phyloP scores from a whole-genome alignment of 2,888 invertebrate species.

The Agrilus biguttatus region DNA sequence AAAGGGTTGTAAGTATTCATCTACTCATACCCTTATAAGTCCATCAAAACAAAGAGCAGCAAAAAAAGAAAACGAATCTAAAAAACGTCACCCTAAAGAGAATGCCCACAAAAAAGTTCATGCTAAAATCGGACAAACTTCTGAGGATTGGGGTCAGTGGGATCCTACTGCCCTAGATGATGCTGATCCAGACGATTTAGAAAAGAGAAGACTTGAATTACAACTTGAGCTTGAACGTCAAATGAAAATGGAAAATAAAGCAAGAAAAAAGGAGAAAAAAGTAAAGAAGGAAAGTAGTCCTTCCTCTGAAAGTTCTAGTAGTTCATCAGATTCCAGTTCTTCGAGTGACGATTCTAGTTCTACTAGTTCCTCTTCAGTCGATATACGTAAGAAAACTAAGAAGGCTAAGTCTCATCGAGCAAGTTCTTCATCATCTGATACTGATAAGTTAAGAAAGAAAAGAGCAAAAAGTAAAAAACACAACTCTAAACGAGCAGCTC shows the following conservation, averaged over 20 bases:
- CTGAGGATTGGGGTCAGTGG: conserved; percentile 58
- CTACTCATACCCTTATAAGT: conserved; percentile 58
- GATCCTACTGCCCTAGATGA: conserved; percentile 66
- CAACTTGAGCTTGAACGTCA: conserved; percentile 66
- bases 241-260: conserved; percentile 58
- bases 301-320: conserved; percentile 49
- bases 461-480: conserved; percentile 33
- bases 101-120: conserved; percentile 49
- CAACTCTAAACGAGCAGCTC: conserved; percentile 24
- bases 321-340: conserved; percentile 47
- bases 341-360: conserved; percentile 53
- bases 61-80: conserved; percentile 45
- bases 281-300: conserved; percentile 52
- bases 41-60: conserved; percentile 58
- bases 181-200: conserved; percentile 66
- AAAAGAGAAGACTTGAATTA: conserved; percentile 58
- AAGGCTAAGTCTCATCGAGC: conserved; percentile 24
- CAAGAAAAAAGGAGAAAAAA: conserved; percentile 55
- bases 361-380: conserved; percentile 38
- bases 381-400: conserved; percentile 26
- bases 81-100: conserved; percentile 26
- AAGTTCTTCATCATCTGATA: conserved; percentile 39
- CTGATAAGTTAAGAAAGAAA: conserved; percentile 40
- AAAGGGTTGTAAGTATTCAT: conserved; percentile 63
- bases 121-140: conserved; percentile 37